These are phyloP conservation scores for Ctenomys sociabilis DNA, from an alignment of 2,113 vertebrate species.

Conservation along the genomic window DNA sequence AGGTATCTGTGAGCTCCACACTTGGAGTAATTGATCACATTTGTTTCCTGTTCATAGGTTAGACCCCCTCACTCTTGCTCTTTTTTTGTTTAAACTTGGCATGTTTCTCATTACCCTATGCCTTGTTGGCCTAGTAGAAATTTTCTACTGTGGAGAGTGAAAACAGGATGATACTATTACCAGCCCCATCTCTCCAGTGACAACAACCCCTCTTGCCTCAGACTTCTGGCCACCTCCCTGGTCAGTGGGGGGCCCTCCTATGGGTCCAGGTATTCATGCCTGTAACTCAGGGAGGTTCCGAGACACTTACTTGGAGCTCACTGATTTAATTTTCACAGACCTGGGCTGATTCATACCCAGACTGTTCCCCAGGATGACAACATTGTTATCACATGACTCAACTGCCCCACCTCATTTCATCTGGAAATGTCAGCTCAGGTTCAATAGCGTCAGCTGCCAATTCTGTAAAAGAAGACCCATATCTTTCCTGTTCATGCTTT, in stretches of 20 bases:
- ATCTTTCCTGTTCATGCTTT: slow-evolving; percentile 59
- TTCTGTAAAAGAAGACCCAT: slow-evolving; percentile 65
- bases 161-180: slow-evolving; percentile 87
- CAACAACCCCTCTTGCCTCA: slow-evolving; percentile 78
- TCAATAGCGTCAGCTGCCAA: slow-evolving; percentile 60
- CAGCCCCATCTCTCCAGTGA: slow-evolving; percentile 82
- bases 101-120: slow-evolving; percentile 91
- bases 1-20: slow-evolving; percentile 93
- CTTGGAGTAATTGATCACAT: slow-evolving; percentile 97
- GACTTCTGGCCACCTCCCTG: slow-evolving; percentile 52
- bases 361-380: slow-evolving; percentile 46
- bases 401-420: slow-evolving; percentile 34
- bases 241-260: slow-evolving; percentile 65
- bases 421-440: slow-evolving; percentile 51
- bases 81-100: slow-evolving; percentile 83
- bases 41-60: slow-evolving; percentile 92
- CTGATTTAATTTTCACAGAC: not conserved
- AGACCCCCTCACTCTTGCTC: slow-evolving; percentile 89
- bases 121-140: slow-evolving; percentile 88
- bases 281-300: not conserved
- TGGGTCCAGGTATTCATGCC: slow-evolving; percentile 36
- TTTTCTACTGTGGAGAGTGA: slow-evolving; percentile 87
- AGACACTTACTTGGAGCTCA: not conserved
- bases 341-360: slow-evolving; percentile 8
- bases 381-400: not conserved